phyloP scores from a whole-genome alignment of 2,888 invertebrate genomes.

The Mythimna vitellina region DNA sequence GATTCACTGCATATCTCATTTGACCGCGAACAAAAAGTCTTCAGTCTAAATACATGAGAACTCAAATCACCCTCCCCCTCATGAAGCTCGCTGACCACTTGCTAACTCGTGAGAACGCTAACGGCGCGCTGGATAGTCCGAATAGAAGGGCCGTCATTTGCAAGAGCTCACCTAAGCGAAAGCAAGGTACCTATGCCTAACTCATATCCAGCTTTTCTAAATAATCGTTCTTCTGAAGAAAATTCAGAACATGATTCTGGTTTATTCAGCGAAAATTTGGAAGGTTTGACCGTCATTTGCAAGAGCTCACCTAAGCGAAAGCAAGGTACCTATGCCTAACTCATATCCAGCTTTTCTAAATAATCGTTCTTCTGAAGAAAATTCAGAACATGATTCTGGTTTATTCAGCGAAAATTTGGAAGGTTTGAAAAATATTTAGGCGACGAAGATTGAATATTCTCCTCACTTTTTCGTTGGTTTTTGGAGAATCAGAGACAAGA shows the following conservation, averaged over 20 bases:
- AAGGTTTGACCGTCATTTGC: not conserved
- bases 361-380: no score
- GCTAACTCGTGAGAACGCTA: not conserved
- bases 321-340: not conserved
- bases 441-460: no score
- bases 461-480: no score
- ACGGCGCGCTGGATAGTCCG: not conserved
- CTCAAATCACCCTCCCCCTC: not conserved
- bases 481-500: no score
- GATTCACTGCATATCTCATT: not conserved
- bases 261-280: no score
- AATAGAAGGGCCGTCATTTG: not conserved
- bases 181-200: not conserved
- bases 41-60: not conserved
- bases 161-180: not conserved
- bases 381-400: no score
- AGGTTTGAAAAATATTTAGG: no score
- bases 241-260: no score
- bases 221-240: no score
- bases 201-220: not conserved
- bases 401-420: no score
- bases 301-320: not conserved
- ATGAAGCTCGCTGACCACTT: not conserved
- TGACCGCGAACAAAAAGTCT: not conserved
- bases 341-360: not conserved